Evolutionary conservation across 2,113 vertebrate genomes (phyloP).

Genomic region (Astatoreochromis straeleni): DNA sequence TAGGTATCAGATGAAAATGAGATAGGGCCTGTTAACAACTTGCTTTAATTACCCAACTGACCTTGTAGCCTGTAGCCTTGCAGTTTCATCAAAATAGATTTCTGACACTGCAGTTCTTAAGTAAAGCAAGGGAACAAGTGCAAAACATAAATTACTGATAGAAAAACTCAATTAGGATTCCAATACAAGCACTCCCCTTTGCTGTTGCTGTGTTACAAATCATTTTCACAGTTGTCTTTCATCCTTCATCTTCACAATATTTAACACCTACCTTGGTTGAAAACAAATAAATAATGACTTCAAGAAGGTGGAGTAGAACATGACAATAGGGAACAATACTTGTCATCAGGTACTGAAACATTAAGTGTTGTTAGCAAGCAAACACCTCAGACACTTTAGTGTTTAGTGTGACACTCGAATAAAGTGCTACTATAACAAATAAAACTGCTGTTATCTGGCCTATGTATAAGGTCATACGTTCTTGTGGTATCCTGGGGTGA

Average conservation of each 20-base stretch:
- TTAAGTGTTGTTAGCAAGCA: background rate
- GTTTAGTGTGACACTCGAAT: background rate
- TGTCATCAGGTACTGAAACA: background rate
- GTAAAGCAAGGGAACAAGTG: background rate
- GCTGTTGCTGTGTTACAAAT: background rate
- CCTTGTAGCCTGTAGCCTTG: conserved; percentile 12
- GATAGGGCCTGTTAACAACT: background rate
- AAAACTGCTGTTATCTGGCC: background rate
- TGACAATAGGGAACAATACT: background rate
- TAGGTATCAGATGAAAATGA: conserved; percentile 21
- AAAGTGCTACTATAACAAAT: background rate
- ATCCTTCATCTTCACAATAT: background rate
- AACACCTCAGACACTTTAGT: background rate
- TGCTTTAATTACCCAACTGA: conserved; percentile 20
- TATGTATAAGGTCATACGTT: background rate
- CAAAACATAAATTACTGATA: conserved; percentile 6
- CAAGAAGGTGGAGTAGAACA: background rate
- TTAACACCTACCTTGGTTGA: conserved; percentile 6
- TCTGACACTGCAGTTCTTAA: conserved; percentile 6
- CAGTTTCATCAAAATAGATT: conserved; percentile 17
- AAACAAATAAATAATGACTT: background rate
- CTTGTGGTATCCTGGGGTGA: background rate
- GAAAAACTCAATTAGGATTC: background rate
- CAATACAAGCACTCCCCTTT: conserved; percentile 4
- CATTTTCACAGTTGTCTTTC: background rate